These are phyloP conservation scores for Asarcornis scutulata DNA, from an alignment of 2,113 vertebrate genomes.

Conservation along the genomic window DNA sequence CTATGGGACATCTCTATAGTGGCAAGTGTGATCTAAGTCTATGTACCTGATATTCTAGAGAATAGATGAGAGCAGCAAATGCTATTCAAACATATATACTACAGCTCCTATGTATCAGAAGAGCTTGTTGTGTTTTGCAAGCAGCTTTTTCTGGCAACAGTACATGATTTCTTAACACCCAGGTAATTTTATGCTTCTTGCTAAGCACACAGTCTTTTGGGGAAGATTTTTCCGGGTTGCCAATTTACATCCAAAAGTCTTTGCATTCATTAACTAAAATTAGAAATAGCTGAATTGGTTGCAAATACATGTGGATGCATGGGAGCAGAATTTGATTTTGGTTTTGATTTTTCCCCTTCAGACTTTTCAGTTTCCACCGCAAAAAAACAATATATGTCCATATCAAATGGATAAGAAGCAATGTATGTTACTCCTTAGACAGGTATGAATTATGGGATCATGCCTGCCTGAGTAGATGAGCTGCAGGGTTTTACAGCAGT, in stretches of 20 bases:
- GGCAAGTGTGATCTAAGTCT: not conserved
- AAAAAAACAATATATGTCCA: not conserved
- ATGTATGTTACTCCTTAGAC: not conserved
- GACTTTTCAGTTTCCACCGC: not conserved
- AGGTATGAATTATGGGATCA: not conserved
- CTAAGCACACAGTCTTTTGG: not conserved
- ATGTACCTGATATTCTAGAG: not conserved
- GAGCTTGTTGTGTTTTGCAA: not conserved
- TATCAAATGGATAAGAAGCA: not conserved
- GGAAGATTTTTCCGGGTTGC: not conserved
- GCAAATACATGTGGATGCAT: not conserved
- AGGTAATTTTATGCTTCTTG: not conserved
- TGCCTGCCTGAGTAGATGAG: not conserved
- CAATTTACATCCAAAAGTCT: not conserved
- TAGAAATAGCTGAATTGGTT: not conserved
- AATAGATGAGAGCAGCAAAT: not conserved
- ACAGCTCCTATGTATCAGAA: not conserved
- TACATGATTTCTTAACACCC: not conserved
- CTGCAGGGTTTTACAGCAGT: not conserved
- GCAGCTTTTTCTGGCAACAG: slow-evolving; percentile 6
- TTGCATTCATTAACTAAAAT: not conserved
- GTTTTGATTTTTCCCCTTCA: not conserved
- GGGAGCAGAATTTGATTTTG: not conserved
- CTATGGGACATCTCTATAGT: not conserved
- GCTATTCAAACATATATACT: slow-evolving; percentile 6